Percentiles rank a stretch among this genome's conserved stretches.
phyloP scores from a whole-genome alignment of 2,797 vertebrate species.

The Sebastes steindachneri region DNA sequence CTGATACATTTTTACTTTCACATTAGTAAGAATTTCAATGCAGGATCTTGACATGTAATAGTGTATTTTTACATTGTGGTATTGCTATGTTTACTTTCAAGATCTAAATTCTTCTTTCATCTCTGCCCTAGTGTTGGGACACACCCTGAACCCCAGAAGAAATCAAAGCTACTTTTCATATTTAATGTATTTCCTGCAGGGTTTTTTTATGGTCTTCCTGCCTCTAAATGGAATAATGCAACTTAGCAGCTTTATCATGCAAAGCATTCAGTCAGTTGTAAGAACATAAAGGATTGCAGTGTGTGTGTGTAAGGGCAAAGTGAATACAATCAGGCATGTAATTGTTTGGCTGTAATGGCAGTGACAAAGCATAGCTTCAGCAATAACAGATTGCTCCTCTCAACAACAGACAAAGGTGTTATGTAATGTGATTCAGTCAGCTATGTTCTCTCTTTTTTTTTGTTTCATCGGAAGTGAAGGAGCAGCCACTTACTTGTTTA shows the following conservation, averaged over 20 bases:
- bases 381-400: slow-evolving; percentile 39
- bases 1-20: background rate
- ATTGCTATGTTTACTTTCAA: background rate
- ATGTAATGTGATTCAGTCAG: slow-evolving; percentile 45
- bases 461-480: slow-evolving; percentile 15
- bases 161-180: background rate
- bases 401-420: slow-evolving; percentile 43
- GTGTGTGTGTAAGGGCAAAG: slow-evolving; percentile 43
- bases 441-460: slow-evolving; percentile 10
- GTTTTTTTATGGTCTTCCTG: background rate
- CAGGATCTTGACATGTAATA: background rate
- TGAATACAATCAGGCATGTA: slow-evolving; percentile 60
- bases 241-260: slow-evolving; percentile 12
- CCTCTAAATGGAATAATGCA: slow-evolving; percentile 11
- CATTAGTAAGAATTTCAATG: background rate
- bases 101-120: background rate
- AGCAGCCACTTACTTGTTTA: slow-evolving; percentile 26
- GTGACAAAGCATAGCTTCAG: slow-evolving; percentile 48
- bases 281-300: slow-evolving; percentile 33
- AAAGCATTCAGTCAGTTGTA: slow-evolving; percentile 27
- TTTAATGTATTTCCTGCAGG: background rate
- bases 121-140: background rate
- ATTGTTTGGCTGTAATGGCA: slow-evolving; percentile 57
- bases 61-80: background rate
- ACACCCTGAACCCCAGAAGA: background rate